Evolutionary conservation across 2,113 vertebrate species (phyloP).

Genomic region (Phalacrocorax pelagicus): DNA sequence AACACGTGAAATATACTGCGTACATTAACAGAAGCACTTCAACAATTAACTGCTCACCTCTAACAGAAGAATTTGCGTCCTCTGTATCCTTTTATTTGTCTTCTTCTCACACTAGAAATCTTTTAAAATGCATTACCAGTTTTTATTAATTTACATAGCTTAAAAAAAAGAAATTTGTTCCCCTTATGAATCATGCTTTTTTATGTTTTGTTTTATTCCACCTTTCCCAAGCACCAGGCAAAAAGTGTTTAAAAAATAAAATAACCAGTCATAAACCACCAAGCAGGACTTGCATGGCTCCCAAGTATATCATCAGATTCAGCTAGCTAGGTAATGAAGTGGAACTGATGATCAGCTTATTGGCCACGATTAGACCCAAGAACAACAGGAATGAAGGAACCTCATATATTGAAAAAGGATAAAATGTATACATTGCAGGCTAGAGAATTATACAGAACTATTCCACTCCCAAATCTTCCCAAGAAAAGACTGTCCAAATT

Average conservation of each 20-base stretch:
- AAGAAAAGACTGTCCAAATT: background rate
- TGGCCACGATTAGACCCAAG: constrained; percentile 17
- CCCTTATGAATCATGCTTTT: background rate
- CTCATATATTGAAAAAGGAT: background rate
- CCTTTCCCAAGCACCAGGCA: background rate
- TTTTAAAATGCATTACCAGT: background rate
- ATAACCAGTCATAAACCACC: background rate
- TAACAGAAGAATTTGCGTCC: background rate
- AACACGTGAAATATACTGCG: background rate
- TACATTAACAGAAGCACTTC: background rate
- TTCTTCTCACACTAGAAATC: background rate
- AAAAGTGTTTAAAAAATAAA: constrained; percentile 11
- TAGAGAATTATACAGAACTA: background rate
- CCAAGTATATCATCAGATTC: background rate
- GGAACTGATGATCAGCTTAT: constrained; percentile 30
- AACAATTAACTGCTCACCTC: background rate
- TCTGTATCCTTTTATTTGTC: background rate
- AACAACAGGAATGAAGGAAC: constrained; percentile 13
- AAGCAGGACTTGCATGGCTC: background rate
- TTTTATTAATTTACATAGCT: background rate
- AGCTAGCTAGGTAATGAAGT: background rate
- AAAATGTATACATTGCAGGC: background rate
- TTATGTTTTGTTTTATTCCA: background rate
- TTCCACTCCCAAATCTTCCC: background rate
- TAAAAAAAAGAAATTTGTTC: background rate